phyloP scores from a whole-genome alignment of 1,140 invertebrate species.

The Vollenhovia emeryi region DNA sequence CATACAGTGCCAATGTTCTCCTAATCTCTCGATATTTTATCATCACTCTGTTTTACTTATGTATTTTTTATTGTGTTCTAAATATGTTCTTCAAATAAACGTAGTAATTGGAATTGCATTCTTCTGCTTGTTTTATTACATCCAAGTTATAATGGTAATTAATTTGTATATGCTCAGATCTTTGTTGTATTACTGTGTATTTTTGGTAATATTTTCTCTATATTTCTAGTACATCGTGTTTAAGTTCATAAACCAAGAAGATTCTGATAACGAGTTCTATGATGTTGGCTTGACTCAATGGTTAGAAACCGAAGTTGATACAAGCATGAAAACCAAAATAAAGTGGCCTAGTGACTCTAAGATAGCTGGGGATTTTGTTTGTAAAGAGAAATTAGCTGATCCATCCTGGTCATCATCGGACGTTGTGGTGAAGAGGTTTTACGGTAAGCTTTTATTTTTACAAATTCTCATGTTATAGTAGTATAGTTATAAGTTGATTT shows the following conservation, averaged over 20 bases:
- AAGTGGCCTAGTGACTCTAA: neutral
- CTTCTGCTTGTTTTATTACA: no score
- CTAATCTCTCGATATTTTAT: no score
- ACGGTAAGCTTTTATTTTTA: neutral
- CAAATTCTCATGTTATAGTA: neutral
- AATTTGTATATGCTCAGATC: neutral
- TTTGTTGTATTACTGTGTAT: neutral
- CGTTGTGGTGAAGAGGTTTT: neutral
- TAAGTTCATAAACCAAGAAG: neutral
- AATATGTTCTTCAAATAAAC: no score
- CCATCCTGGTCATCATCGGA: neutral
- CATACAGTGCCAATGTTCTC: neutral
- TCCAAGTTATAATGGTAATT: neutral
- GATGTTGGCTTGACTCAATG: neutral
- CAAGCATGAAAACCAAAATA: neutral
- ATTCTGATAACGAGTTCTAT: neutral
- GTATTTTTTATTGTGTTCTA: neutral
- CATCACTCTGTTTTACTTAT: no score
- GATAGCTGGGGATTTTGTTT: neutral
- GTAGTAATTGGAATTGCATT: no score
- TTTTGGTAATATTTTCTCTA: neutral
- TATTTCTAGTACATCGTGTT: neutral
- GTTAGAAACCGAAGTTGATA: neutral
- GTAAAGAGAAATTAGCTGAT: neutral
- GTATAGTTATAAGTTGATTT: neutral